A percentile compares a stretch with the other conserved stretches of the same genome.
phyloP scores from a whole-genome alignment of 2,888 invertebrate genomes.

The Trilocha varians region DNA sequence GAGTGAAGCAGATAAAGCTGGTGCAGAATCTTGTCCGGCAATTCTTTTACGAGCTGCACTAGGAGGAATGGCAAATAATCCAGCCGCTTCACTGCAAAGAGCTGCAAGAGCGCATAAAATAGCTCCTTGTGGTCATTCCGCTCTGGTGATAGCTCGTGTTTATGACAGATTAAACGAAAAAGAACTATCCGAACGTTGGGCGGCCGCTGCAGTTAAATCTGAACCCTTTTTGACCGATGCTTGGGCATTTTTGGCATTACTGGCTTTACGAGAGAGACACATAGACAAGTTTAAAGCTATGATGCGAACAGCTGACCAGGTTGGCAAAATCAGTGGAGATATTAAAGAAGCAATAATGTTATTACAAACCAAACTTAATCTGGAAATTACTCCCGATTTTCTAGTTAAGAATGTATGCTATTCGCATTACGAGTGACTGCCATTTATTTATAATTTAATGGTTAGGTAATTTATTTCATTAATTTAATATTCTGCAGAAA shows the following conservation, averaged over 20 bases:
- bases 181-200: conserved; percentile 51
- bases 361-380: conserved; percentile 29
- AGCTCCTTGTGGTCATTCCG: conserved; percentile 46
- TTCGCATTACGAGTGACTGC: conserved; percentile 38
- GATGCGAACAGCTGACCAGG: conserved; percentile 52
- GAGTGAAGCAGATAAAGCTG: conserved; percentile 38
- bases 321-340: conserved; percentile 42
- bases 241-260: conserved; percentile 52
- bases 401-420: conserved; percentile 47
- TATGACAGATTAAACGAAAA: conserved; percentile 36
- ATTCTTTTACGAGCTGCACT: conserved; percentile 44
- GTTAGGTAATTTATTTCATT: not conserved
- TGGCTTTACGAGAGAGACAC: conserved; percentile 43
- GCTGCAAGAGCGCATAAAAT: conserved; percentile 52
- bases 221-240: conserved; percentile 56
- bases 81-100: conserved; percentile 41
- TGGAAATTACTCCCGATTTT: conserved; percentile 38
- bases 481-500: not conserved
- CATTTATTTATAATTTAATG: no score
- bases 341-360: conserved; percentile 39
- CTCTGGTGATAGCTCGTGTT: conserved; percentile 44
- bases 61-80: conserved; percentile 30
- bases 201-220: conserved; percentile 44
- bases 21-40: conserved; percentile 33
- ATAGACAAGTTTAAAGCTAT: conserved; percentile 42